These are phyloP conservation scores for Paracentrotus lividus DNA, from an alignment of 53 echinoderm and acorn worm genomes.

Conservation along the genomic window DNA sequence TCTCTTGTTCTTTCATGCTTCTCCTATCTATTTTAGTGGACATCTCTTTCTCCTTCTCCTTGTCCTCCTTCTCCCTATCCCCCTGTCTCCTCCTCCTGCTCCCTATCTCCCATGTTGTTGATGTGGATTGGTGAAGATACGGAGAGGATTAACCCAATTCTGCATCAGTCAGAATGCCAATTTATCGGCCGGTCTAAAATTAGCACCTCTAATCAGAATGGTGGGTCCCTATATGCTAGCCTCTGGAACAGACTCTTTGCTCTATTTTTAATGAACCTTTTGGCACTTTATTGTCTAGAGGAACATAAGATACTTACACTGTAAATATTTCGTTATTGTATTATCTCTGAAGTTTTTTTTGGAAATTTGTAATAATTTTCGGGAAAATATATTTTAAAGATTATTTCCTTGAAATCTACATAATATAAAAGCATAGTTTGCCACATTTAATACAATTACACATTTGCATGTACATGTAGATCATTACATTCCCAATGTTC, in stretches of 20 bases:
- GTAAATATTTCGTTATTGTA: too few species aligned
- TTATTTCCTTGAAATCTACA: too few species aligned
- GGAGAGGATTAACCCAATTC: slow-evolving; percentile 44
- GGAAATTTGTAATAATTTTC: too few species aligned
- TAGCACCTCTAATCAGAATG: slow-evolving; percentile 23
- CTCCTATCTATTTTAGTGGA: not conserved
- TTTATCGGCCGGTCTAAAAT: slow-evolving; percentile 55
- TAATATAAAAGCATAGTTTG: too few species aligned
- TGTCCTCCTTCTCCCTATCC: not conserved
- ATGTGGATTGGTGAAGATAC: slow-evolving; percentile 29
- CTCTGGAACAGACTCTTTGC: slow-evolving; percentile 16
- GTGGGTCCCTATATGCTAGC: slow-evolving; percentile 19
- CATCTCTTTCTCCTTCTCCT: not conserved
- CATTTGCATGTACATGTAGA: too few species aligned
- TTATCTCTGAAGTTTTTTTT: too few species aligned
- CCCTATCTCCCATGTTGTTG: slow-evolving; percentile 8
- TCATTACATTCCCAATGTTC: too few species aligned
- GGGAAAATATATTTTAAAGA: too few species aligned
- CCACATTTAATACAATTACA: too few species aligned
- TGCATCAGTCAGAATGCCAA: slow-evolving; percentile 43
- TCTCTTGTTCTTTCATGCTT: not conserved
- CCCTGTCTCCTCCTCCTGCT: not conserved
- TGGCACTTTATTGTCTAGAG: not conserved
- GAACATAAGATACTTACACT: not conserved
- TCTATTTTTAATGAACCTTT: too few species aligned